These are phyloP conservation scores for Hypomecis punctinalis DNA, from an alignment of 2,888 invertebrate species.

Conservation along the genomic window DNA sequence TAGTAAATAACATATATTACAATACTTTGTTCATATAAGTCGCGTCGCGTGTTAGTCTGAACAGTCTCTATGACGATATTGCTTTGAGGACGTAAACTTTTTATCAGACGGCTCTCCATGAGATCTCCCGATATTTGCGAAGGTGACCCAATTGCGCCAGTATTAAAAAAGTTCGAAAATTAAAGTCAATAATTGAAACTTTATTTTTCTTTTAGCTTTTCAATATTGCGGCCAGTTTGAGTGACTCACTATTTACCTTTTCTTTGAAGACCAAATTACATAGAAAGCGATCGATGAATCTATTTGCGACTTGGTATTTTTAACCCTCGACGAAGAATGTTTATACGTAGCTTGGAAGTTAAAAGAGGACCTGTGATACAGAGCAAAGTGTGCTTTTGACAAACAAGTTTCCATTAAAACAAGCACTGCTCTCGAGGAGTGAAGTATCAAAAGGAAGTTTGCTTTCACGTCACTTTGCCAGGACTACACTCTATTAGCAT, in stretches of 20 bases:
- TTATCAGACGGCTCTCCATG: slow-evolving; percentile 46
- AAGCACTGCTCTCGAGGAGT: slow-evolving; percentile 52
- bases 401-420: slow-evolving; percentile 55
- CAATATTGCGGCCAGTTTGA: slow-evolving; percentile 23
- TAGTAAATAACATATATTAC: no score
- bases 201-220: slow-evolving; percentile 16
- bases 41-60: no score
- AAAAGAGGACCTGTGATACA: no score
- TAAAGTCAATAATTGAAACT: slow-evolving; percentile 36
- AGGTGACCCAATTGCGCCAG: slow-evolving; percentile 36
- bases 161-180: slow-evolving; percentile 44
- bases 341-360: no score
- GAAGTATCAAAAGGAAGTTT: slow-evolving; percentile 69
- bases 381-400: slow-evolving; percentile 37
- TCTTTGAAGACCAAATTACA: slow-evolving; percentile 14
- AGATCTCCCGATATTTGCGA: slow-evolving; percentile 39
- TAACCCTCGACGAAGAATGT: no score
- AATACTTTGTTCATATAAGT: no score
- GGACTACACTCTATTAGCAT: slow-evolving; percentile 64
- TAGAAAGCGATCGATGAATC: not conserved
- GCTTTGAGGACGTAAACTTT: slow-evolving; percentile 42
- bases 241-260: slow-evolving; percentile 21
- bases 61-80: slow-evolving; percentile 35
- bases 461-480: slow-evolving; percentile 62
- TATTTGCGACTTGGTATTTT: no score